Base-by-base conservation (phyloP, 2,797 vertebrate genomes). In the Sarcophilus harrisii region DNA sequence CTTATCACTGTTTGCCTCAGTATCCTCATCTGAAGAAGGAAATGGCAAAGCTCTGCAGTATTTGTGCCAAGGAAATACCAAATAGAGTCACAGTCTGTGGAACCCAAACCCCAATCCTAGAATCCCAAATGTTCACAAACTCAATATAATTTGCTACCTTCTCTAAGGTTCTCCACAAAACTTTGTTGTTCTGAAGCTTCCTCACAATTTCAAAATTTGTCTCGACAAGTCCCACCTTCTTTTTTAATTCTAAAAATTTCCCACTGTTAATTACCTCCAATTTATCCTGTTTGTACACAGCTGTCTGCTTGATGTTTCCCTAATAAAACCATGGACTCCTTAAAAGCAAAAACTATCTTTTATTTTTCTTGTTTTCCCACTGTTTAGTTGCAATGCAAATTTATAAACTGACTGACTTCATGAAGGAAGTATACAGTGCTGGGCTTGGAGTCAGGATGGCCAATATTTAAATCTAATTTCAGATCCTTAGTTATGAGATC, bases 191-290 rank as follows among this genome's bases (percentile, higher is more conserved):
- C 12, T 45, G 0, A 10, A 11, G 32, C 3, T 59, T 28, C 18
- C 21, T 92, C 54, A 30, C 92, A 45, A 28, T 45, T 21, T 58
- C 38, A 14, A 54, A 94, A 49, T 32, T 59, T 16, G 30, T 91
- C 73, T 29, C 29, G 28, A 29, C 16, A 16, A n/a, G 32, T 18
- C 32, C 62, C 18, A 49, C 21, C 73, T 58, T 11, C 11, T 57
- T 24, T 59, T 12, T 13, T 32, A 0, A 24, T 10, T 57, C 57
- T 24, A 27, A 4, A 58, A 11, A 13, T 1, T 2, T 12, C 0
- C 8, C 3, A 27, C 9, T 0, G 0, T 52, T 14, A 0, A 14
- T 52, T 92, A 4, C 58, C 32, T n/a, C 5, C 32, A 55, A 10
- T 5, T 16, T 4, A 21, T 52, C 10, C 4, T 0, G 0, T 57